A percentile compares a stretch with the other conserved stretches of the same genome.
Evolutionary conservation across 1,140 invertebrate genomes (phyloP).

Genomic region (Protaetia brevitarsis): DNA sequence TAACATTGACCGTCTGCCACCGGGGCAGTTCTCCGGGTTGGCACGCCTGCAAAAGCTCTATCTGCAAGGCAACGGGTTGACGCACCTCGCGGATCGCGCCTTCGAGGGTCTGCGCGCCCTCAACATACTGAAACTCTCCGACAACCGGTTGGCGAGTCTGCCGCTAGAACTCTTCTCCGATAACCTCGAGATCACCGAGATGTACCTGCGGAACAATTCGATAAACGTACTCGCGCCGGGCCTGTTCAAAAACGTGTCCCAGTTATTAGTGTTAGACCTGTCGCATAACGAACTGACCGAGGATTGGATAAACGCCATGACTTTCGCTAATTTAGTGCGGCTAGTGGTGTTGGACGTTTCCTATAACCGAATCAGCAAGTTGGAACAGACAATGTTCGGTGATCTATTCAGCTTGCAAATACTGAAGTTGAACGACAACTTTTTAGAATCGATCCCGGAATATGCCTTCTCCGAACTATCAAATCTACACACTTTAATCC

Average conservation of each 20-base stretch:
- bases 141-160: constrained; percentile 77
- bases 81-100: constrained; percentile 75
- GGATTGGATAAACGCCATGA: constrained; percentile 84
- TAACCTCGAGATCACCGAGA: constrained; percentile 74
- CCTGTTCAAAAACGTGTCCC: constrained; percentile 76
- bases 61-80: constrained; percentile 65
- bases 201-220: constrained; percentile 83
- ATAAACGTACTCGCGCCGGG: constrained; percentile 82
- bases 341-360: constrained; percentile 79
- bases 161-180: constrained; percentile 81
- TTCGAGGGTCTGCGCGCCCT: constrained; percentile 76
- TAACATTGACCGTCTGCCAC: constrained; percentile 73
- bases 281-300: constrained; percentile 81
- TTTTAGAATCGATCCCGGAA: constrained; percentile 74
- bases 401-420: constrained; percentile 80
- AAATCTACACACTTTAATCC: constrained; percentile 79
- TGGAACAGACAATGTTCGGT: constrained; percentile 76
- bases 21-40: constrained; percentile 68
- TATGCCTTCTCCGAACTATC: constrained; percentile 77
- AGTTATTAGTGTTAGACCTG: constrained; percentile 78
- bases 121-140: constrained; percentile 72
- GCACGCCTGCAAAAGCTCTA: constrained; percentile 59
- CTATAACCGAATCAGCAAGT: constrained; percentile 72
- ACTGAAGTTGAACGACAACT: constrained; percentile 77
- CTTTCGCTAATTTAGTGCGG: constrained; percentile 77